phyloP scores from a whole-genome alignment of 1,140 invertebrate genomes.

The Parapsyche elsis region DNA sequence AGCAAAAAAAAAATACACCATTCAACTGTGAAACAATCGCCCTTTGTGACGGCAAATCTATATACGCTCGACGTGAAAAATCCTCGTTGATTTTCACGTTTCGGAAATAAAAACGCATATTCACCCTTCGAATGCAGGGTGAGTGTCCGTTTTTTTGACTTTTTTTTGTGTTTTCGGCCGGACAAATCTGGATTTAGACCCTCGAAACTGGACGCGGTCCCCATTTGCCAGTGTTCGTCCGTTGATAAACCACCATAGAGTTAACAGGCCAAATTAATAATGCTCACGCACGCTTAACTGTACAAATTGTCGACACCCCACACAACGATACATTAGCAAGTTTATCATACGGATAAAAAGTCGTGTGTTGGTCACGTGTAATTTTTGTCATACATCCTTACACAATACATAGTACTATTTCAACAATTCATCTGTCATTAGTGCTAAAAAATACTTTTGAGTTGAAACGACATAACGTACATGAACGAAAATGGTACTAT shows the following conservation, averaged over 20 bases:
- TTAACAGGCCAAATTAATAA: conserved; percentile 40
- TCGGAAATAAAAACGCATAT: not conserved
- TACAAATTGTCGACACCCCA: conserved; percentile 30
- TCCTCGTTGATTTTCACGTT: not conserved
- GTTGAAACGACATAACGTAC: too few relatives aligned
- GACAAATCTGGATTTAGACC: conserved; percentile 1
- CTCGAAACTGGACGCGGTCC: not conserved
- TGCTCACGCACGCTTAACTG: conserved; percentile 33
- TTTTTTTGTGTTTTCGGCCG: not conserved
- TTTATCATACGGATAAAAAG: too few relatives aligned
- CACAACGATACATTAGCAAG: not conserved
- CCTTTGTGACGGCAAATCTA: not conserved
- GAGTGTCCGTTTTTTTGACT: too few relatives aligned
- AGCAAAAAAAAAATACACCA: too few relatives aligned
- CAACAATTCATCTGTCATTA: too few relatives aligned
- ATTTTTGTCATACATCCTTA: too few relatives aligned
- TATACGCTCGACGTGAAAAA: not conserved
- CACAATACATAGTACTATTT: too few relatives aligned
- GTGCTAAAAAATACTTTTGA: too few relatives aligned
- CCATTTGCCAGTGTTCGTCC: conserved; percentile 26
- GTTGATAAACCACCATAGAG: conserved; percentile 33
- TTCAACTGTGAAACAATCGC: not conserved
- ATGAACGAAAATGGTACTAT: too few relatives aligned
- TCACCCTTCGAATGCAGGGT: not conserved
- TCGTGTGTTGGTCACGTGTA: too few relatives aligned